Evolutionary conservation across 2,797 vertebrate genomes (phyloP).

Genomic region (Sebastes oblongus): DNA sequence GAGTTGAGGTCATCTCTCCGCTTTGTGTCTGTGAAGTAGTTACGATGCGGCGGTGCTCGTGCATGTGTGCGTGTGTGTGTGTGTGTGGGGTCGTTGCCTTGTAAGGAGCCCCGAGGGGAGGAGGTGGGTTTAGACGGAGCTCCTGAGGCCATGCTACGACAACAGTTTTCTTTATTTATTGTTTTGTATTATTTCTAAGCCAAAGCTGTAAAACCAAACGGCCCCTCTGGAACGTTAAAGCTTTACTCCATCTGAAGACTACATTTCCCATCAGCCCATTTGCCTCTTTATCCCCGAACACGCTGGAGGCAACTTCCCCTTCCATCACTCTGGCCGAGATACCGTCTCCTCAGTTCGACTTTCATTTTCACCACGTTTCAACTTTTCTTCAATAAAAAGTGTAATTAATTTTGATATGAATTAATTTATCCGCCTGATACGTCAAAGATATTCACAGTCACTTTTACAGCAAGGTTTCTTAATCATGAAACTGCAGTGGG

Average conservation of each 20-base stretch:
- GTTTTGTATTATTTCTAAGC: too few species aligned
- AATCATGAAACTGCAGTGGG: background rate
- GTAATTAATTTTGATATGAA: background rate
- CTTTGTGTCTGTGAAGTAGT: too few species aligned
- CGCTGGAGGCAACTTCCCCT: background rate
- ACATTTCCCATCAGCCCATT: background rate
- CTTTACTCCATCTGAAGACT: background rate
- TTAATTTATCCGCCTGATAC: background rate
- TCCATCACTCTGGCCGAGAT: background rate
- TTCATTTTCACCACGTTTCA: background rate
- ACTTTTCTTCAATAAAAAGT: background rate
- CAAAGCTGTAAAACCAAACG: background rate
- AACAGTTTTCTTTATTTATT: too few species aligned
- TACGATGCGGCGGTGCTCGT: too few species aligned
- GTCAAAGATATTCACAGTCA: background rate
- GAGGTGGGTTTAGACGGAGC: too few species aligned
- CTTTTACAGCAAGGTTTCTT: background rate
- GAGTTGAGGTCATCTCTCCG: too few species aligned
- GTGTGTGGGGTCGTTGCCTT: too few species aligned
- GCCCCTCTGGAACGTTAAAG: background rate
- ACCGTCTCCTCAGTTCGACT: background rate
- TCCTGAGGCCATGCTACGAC: too few species aligned
- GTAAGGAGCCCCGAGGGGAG: too few species aligned
- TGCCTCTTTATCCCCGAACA: background rate
- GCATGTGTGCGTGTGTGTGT: too few species aligned